Percentiles rank a stretch among this genome's conserved stretches.
Conservation (phyloP, 2,797 vertebrate species). For the Helarctos malayanus region DNA sequence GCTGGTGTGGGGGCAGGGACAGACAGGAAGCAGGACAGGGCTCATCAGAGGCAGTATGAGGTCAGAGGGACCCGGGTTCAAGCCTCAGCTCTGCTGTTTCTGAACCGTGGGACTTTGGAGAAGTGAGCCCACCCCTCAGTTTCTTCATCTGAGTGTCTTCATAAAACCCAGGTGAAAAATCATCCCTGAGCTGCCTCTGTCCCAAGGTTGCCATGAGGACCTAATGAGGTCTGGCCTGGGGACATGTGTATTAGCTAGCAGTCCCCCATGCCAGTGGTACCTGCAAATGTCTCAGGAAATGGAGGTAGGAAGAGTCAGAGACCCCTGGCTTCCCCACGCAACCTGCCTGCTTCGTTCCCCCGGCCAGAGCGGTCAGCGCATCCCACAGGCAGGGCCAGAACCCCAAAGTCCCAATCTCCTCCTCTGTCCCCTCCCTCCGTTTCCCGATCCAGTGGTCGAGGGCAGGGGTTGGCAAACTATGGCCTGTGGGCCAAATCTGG, state of each 20-base stretch:
- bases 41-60: background rate
- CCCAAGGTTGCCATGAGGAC: background rate
- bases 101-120: background rate
- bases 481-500: background rate
- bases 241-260: fast-evolving
- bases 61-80: background rate
- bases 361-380: background rate
- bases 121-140: background rate
- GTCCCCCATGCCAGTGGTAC: background rate
- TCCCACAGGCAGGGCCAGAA: background rate
- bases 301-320: background rate
- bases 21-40: background rate
- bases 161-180: background rate
- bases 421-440: background rate
- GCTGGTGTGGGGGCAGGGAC: background rate
- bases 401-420: background rate
- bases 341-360: background rate
- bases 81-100: background rate
- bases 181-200: background rate
- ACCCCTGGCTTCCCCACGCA: background rate
- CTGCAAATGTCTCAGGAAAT: background rate
- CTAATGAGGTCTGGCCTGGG: background rate
- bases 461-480: background rate
- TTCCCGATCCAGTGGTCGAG: background rate
- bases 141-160: background rate